These are phyloP conservation scores for Prunella strophiata DNA, from an alignment of 2,797 vertebrate species.

Conservation along the genomic window DNA sequence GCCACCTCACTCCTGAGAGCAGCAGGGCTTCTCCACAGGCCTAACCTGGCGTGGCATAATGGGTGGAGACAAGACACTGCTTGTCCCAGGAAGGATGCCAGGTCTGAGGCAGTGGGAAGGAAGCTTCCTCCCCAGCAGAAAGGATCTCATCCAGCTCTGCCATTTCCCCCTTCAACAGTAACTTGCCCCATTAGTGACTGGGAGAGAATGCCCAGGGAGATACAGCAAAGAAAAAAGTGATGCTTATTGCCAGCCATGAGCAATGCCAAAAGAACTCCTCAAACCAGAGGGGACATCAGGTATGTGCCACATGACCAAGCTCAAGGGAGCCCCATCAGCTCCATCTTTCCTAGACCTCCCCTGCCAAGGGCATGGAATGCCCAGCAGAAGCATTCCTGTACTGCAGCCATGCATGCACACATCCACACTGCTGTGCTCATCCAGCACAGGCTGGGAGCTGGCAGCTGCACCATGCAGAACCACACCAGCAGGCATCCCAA, in stretches of 20 bases:
- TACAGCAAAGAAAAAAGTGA: background rate
- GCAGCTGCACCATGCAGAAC: background rate
- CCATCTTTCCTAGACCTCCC: background rate
- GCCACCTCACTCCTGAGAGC: background rate
- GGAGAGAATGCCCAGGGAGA: background rate
- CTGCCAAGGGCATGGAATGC: background rate
- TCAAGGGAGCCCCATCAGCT: background rate
- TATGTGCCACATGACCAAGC: fast-evolving
- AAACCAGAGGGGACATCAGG: background rate
- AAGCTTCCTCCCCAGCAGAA: background rate
- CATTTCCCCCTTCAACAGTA: background rate
- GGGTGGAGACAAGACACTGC: constrained; percentile 17
- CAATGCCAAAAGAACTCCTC: background rate
- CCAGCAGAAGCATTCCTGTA: background rate
- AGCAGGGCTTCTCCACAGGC: background rate
- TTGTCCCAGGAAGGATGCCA: background rate
- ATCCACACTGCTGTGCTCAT: no score
- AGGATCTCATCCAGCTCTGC: background rate
- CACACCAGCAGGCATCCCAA: fast-evolving
- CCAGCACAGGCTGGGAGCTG: background rate
- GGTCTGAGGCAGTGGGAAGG: constrained; percentile 10
- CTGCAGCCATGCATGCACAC: background rate
- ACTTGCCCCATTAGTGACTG: background rate
- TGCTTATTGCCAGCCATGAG: background rate
- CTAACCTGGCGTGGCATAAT: background rate